Conservation (phyloP, 2,888 invertebrate genomes). For the Halocaridina rubra region DNA sequence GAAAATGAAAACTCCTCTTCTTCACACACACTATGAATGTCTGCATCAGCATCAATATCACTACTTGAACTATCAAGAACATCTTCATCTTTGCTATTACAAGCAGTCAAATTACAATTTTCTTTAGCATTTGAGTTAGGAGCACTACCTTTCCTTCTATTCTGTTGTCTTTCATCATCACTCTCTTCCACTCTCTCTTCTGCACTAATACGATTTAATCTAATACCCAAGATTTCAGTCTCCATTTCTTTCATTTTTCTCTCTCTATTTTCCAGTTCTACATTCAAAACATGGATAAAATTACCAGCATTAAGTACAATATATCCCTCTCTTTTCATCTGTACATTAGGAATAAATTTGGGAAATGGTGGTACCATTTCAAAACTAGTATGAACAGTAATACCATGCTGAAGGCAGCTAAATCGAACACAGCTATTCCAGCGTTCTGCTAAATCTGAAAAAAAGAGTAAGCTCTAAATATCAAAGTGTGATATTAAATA, state of each 20-base stretch:
- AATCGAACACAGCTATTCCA: conserved; percentile 75
- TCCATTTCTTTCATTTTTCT: conserved; percentile 44
- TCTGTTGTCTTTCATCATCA: conserved; percentile 49
- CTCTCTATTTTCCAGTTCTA: conserved; percentile 71
- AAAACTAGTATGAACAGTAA: conserved; percentile 91
- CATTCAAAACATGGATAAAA: conserved; percentile 82
- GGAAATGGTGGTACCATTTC: conserved; percentile 89
- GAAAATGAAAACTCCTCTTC: conserved; percentile 26
- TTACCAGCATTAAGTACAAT: conserved; percentile 87
- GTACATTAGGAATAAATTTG: conserved; percentile 73
- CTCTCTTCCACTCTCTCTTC: conserved; percentile 34
- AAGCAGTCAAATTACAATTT: background rate
- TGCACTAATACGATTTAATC: conserved; percentile 5
- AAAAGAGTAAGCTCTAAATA: no score
- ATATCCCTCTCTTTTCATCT: conserved; percentile 72
- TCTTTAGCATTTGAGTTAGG: background rate
- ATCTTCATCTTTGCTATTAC: conserved; percentile 19
- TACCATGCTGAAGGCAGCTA: conserved; percentile 87
- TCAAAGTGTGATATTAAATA: no score
- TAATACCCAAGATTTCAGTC: conserved; percentile 20
- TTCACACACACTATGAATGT: conserved; percentile 38
- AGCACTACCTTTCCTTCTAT: background rate
- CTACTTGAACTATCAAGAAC: conserved; percentile 27
- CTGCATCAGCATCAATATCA: conserved; percentile 28
- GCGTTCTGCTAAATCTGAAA: conserved; percentile 71